Evolutionary conservation across 2,113 vertebrate genomes (phyloP), one percentile per base, ranked within the genome.

Genomic region (Dolichallabes microphthalmus): DNA sequence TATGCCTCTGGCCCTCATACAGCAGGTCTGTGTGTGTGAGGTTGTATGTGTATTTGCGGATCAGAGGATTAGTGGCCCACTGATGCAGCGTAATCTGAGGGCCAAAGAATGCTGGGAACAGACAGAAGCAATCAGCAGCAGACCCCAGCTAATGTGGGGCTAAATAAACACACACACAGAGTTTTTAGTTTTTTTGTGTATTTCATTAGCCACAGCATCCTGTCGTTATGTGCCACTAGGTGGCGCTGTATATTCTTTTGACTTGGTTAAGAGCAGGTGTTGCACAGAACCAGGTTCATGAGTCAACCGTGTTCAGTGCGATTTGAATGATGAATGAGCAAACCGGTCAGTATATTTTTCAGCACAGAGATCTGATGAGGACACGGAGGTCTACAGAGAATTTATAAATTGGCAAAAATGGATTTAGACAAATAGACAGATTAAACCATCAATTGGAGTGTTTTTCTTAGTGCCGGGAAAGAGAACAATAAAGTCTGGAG

Each of bases 21-120:
- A 76, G 60, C 0, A 35, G 4, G 61, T 57, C 39, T 85, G 57
- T 78, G 39, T 69, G 60, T 85, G 82, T 83, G 69, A 77, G 57
- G 53, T 57, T 86, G 79, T 66, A 35, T 82, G 85, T 58, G 76
- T 86, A 76, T 82, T 45, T 86, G 57, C 9, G 85, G 78, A 57
- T 86, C 58, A 66, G 60, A 68, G 71, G 63, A 82, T 80, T 79
- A 85, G 52, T 27, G 5, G 63, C 63, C 14, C 63, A 69, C 30
- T 79, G 75, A 79, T 85, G 83, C 83, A 85, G 75, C 53, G 69
- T 68, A 85, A 77, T 76, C 83, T 69, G 63, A 85, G 75, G 61
- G 75, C 61, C 75, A 85, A 53, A 78, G 75, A 85, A 64, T 85
- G 83, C 75, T 85, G 61, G 75, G 83, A 85, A 63, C 75, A 77